Evolutionary conservation across 1,140 invertebrate species (phyloP).

Genomic region (Drosophila pruinosa): DNA sequence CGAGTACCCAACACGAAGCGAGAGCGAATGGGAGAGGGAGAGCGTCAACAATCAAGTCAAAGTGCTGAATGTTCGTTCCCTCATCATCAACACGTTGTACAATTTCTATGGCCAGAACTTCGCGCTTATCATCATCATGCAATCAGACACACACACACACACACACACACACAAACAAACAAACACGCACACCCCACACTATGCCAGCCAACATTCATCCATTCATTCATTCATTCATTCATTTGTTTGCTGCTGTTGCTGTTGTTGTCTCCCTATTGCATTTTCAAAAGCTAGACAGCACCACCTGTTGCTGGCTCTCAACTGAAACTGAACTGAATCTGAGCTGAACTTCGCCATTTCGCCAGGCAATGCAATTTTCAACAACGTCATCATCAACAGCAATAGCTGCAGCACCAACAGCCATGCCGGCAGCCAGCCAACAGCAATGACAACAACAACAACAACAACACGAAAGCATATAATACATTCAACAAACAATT

Average conservation of each 20-base stretch:
- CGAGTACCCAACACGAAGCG: background rate
- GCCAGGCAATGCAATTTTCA: conserved; percentile 78
- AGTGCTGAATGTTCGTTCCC: conserved; percentile 47
- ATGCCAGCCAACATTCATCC: conserved; percentile 10
- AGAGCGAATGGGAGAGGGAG: background rate
- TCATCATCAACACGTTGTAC: conserved; percentile 74
- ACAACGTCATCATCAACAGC: conserved; percentile 67
- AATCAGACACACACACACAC: conserved; percentile 62
- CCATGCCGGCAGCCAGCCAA: conserved; percentile 21
- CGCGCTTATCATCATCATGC: conserved; percentile 77
- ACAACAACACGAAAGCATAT: conserved; percentile 35
- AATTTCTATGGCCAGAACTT: conserved; percentile 79
- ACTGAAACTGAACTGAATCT: conserved; percentile 39
- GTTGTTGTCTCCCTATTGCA: conserved; percentile 71
- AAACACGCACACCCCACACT: conserved; percentile 10
- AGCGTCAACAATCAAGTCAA: conserved; percentile 51
- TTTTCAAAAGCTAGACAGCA: conserved; percentile 73
- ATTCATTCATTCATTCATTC: conserved; percentile 61
- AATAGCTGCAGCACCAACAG: conserved; percentile 22
- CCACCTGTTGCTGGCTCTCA: conserved; percentile 62
- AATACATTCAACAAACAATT: conserved; percentile 80
- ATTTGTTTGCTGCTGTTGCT: conserved; percentile 50
- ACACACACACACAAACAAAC: conserved; percentile 12
- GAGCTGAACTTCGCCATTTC: conserved; percentile 71
- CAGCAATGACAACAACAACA: conserved; percentile 35